A percentile compares a stretch with the other conserved stretches of the same genome.
phyloP scores from a whole-genome alignment of 2,797 vertebrate genomes.

The Dipus sagitta region DNA sequence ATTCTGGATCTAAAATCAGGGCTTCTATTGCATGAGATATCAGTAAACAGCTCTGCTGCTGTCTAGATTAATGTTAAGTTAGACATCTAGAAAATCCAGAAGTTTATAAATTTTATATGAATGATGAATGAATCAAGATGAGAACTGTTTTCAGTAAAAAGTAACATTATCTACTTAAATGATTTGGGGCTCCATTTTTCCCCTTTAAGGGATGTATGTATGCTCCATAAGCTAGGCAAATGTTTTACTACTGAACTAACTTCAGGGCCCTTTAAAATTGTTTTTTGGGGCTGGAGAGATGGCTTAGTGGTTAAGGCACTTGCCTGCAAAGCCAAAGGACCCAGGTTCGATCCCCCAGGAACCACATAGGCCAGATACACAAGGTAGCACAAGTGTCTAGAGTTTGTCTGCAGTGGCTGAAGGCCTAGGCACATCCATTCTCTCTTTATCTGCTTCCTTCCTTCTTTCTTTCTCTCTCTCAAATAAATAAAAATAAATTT shows the following conservation, averaged over 20 bases:
- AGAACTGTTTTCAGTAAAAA: neutral
- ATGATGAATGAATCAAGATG: neutral
- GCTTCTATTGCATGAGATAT: constrained; percentile 97
- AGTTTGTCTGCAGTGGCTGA: too few species aligned
- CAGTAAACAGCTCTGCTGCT: constrained; percentile 98
- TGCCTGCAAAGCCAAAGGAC: too few species aligned
- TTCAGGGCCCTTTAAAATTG: neutral
- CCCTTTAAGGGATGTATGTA: neutral
- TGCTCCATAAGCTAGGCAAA: neutral
- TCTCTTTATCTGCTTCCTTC: too few species aligned
- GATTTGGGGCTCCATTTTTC: neutral
- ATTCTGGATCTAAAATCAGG: constrained; percentile 96
- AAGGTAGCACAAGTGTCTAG: too few species aligned
- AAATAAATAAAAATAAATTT: neutral
- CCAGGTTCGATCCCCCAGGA: too few species aligned
- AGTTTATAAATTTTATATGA: neutral
- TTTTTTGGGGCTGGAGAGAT: neutral
- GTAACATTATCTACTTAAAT: neutral
- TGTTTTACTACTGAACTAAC: neutral
- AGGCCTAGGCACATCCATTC: too few species aligned
- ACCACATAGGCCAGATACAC: too few species aligned
- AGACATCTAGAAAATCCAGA: neutral
- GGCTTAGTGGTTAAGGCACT: too few species aligned
- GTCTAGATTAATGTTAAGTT: constrained; percentile 91
- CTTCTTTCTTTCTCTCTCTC: too few species aligned